phyloP scores from a whole-genome alignment of 1,140 invertebrate species.

The Drosophila punjabiensis region DNA sequence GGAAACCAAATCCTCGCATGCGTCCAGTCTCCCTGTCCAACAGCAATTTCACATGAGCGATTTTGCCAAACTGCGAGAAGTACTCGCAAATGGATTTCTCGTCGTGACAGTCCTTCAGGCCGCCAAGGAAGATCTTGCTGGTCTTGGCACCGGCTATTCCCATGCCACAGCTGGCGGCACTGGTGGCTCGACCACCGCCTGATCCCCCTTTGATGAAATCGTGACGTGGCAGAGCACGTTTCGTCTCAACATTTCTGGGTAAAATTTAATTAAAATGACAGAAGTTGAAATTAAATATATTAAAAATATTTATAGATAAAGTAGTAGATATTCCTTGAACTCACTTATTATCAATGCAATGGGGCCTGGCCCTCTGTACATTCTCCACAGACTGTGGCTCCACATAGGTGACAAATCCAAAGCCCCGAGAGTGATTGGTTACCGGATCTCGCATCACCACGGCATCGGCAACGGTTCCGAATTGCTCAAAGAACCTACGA shows the following conservation, averaged over 20 bases:
- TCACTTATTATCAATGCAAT: constrained; percentile 84
- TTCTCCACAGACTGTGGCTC: constrained; percentile 55
- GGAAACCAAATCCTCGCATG: constrained; percentile 96
- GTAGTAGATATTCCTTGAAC: constrained; percentile 17
- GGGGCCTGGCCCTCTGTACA: constrained; percentile 59
- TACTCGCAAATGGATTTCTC: constrained; percentile 94
- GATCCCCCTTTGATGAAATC: constrained; percentile 91
- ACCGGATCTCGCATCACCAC: constrained; percentile 70
- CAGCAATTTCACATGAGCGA: constrained; percentile 93
- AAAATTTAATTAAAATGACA: neutral
- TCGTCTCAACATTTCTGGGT: constrained; percentile 95
- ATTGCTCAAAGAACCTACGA: constrained; percentile 53
- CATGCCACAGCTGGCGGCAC: constrained; percentile 86
- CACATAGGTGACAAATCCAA: constrained; percentile 66
- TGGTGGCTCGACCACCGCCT: neutral
- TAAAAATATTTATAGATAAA: neutral
- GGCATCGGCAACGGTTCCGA: constrained; percentile 59
- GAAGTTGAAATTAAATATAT: neutral
- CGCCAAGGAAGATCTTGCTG: constrained; percentile 97
- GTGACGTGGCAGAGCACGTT: constrained; percentile 97
- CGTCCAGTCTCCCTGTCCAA: constrained; percentile 96
- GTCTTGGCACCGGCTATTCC: constrained; percentile 90
- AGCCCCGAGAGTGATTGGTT: constrained; percentile 66
- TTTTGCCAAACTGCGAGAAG: constrained; percentile 93
- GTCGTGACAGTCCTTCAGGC: constrained; percentile 95